Percentiles rank a stretch among this genome's conserved stretches.
Conservation (phyloP, 2,888 invertebrate species). For the Entomobrya proxima region DNA sequence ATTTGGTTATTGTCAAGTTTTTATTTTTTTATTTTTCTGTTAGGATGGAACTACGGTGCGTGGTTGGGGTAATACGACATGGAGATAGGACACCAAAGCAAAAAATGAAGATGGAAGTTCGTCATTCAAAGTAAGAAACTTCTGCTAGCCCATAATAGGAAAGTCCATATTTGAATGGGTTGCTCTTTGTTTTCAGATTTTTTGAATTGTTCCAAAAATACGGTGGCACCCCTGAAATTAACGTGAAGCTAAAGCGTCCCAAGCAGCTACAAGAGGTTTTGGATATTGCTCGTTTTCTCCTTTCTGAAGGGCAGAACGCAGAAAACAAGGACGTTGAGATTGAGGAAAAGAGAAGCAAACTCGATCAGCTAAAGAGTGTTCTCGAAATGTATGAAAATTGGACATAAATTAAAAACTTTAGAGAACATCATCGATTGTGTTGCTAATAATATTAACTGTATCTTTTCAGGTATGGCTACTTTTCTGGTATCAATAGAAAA, state of each 20-base stretch:
- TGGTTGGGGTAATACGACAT: constrained; percentile 97
- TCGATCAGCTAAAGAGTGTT: constrained; percentile 98
- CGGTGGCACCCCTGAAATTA: constrained; percentile 95
- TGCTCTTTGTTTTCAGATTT: constrained; percentile 82
- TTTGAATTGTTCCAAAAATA: constrained; percentile 99
- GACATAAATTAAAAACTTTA: no score
- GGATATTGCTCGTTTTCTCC: constrained; percentile 93
- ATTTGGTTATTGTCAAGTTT: not conserved
- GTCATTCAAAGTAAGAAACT: constrained; percentile 89
- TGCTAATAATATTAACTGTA: not conserved
- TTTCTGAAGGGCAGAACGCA: constrained; percentile 92
- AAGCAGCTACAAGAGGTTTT: constrained; percentile 98
- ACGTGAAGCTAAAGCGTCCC: constrained; percentile 97
- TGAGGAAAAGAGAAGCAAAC: constrained; percentile 96
- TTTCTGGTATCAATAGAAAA: constrained; percentile 99
- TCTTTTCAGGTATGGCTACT: constrained; percentile 93
- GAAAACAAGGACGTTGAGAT: constrained; percentile 90
- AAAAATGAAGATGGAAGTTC: constrained; percentile 99
- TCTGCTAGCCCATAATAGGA: not conserved
- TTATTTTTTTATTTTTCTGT: not conserved
- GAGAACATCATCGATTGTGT: no score
- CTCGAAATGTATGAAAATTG: constrained; percentile 99
- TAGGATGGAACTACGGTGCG: constrained; percentile 90
- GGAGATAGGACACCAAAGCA: constrained; percentile 99
- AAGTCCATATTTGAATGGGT: not conserved